Percentiles rank a stretch among this genome's conserved stretches.
These are phyloP conservation scores for Macrosoma leucophasiata DNA, from an alignment of 2,888 invertebrate species.

Conservation along the genomic window DNA sequence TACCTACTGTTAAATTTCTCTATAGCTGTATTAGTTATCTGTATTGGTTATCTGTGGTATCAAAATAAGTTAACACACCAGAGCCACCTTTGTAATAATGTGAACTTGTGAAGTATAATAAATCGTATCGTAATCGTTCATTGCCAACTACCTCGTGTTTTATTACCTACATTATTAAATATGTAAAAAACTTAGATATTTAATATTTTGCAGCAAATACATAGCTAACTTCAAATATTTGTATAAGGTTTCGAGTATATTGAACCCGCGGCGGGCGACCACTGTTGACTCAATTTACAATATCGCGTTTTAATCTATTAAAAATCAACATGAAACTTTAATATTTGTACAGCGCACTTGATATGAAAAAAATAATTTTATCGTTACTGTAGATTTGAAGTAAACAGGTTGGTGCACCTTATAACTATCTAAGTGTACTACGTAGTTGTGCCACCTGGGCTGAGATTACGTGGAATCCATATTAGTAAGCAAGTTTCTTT, in stretches of 20 bases:
- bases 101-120: too few relatives aligned
- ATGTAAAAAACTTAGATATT: too few relatives aligned
- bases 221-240: conserved; percentile 48
- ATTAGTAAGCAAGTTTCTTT: too few relatives aligned
- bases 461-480: conserved; percentile 5
- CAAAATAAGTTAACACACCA: too few relatives aligned
- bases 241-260: conserved; percentile 45
- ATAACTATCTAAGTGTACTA: conserved; percentile 4
- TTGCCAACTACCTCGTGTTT: too few relatives aligned
- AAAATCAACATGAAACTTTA: conserved; percentile 58
- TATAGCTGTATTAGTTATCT: too few relatives aligned
- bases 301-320: conserved; percentile 56
- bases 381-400: conserved; percentile 34
- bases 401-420: conserved; percentile 49
- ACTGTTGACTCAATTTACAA: conserved; percentile 36
- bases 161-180: too few relatives aligned
- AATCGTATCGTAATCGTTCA: too few relatives aligned
- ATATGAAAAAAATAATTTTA: conserved; percentile 56
- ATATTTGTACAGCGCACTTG: conserved; percentile 63
- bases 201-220: too few relatives aligned
- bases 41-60: too few relatives aligned
- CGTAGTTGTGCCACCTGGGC: conserved; percentile 10
- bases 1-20: too few relatives aligned
- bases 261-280: conserved; percentile 42
- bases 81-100: too few relatives aligned